phyloP scores from a whole-genome alignment of 2,113 vertebrate species.

The Vireo altiloquus region DNA sequence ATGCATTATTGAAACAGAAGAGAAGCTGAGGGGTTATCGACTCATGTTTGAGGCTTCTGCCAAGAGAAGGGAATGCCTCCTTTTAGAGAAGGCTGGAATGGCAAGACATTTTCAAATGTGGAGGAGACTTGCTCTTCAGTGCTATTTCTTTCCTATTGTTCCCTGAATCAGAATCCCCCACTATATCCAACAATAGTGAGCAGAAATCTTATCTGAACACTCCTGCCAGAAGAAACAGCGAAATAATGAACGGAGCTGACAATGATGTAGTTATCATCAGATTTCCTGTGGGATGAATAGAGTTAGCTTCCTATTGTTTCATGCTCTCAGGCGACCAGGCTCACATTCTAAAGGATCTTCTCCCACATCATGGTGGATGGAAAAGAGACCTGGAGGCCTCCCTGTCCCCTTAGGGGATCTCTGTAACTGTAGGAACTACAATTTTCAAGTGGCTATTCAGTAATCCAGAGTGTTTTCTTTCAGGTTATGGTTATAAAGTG shows the following conservation, averaged over 20 bases:
- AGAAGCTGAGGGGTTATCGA: not conserved
- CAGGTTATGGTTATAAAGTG: not conserved
- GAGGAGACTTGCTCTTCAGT: not conserved
- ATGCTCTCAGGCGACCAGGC: not conserved
- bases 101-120: not conserved
- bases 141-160: slow-evolving; percentile 16
- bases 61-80: not conserved
- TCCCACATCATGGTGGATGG: not conserved
- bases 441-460: not conserved
- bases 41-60: not conserved
- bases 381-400: not conserved
- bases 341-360: not conserved
- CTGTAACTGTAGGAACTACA: not conserved
- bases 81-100: not conserved
- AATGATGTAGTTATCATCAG: slow-evolving; percentile 27
- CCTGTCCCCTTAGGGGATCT: not conserved
- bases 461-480: not conserved
- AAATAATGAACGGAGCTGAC: slow-evolving; percentile 39
- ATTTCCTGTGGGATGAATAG: slow-evolving; percentile 24
- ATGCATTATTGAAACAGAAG: not conserved
- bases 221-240: slow-evolving; percentile 14
- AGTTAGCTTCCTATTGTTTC: slow-evolving; percentile 23
- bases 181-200: slow-evolving; percentile 1
- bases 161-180: slow-evolving; percentile 28
- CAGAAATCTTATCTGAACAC: not conserved